These are phyloP conservation scores for Mesoclemmys tuberculata DNA, from an alignment of 2,113 vertebrate genomes.

Conservation along the genomic window DNA sequence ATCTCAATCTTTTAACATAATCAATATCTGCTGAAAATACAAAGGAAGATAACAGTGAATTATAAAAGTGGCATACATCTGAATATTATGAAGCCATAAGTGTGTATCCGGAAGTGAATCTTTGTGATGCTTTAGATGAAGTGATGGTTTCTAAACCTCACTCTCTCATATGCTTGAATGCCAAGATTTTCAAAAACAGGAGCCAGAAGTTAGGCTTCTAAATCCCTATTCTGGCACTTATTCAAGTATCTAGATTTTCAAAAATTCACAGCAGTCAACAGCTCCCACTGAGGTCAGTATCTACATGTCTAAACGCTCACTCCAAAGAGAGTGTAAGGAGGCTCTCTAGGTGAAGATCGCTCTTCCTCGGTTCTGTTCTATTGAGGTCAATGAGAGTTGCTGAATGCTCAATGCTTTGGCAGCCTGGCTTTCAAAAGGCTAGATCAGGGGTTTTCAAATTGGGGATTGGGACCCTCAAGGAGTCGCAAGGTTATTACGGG, in stretches of 20 bases:
- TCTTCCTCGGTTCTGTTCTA: not conserved
- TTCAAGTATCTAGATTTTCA: not conserved
- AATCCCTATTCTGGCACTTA: not conserved
- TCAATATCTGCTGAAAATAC: not conserved
- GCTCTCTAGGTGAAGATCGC: not conserved
- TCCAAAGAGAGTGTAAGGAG: not conserved
- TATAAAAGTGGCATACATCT: not conserved
- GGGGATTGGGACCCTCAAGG: too few relatives aligned
- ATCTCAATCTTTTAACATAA: not conserved
- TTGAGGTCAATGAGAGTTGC: fast-evolving
- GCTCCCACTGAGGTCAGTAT: not conserved
- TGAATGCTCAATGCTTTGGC: not conserved
- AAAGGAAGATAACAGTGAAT: not conserved
- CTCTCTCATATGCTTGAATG: not conserved
- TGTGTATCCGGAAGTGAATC: not conserved
- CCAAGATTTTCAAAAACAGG: not conserved
- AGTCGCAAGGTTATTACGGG: too few relatives aligned
- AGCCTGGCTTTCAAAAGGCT: not conserved
- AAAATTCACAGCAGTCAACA: fast-evolving
- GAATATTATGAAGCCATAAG: fast-evolving
- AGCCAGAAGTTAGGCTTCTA: not conserved
- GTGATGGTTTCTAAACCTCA: too few relatives aligned
- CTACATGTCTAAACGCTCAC: not conserved
- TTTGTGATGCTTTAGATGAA: too few relatives aligned
- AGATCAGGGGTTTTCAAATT: too few relatives aligned